Percentiles rank a stretch among this genome's conserved stretches.
These are phyloP conservation scores for Eira barbara DNA, from an alignment of 2,113 vertebrate species.

Conservation along the genomic window DNA sequence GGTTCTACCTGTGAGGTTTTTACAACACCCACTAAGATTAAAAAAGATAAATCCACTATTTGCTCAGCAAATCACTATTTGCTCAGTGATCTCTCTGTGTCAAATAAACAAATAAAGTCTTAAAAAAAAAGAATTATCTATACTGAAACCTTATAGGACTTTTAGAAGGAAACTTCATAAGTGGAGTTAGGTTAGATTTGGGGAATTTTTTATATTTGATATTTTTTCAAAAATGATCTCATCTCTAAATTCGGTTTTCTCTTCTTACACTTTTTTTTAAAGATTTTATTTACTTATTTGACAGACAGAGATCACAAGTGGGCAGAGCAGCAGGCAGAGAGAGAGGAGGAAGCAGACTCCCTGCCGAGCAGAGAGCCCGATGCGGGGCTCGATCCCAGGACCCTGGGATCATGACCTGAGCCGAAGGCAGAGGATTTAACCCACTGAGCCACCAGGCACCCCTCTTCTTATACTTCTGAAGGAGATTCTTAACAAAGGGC, in stretches of 20 bases:
- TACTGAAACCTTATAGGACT: not conserved
- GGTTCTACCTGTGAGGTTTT: not conserved
- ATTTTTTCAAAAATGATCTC: not conserved
- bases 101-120: too few relatives aligned
- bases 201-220: slow-evolving; percentile 4
- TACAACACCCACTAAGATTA: not conserved
- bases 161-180: not conserved
- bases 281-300: too few relatives aligned
- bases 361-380: too few relatives aligned
- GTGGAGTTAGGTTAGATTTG: not conserved
- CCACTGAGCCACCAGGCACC: too few relatives aligned
- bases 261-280: not conserved
- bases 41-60: not conserved
- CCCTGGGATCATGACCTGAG: too few relatives aligned
- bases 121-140: not conserved
- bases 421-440: too few relatives aligned
- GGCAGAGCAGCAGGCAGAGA: too few relatives aligned
- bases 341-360: too few relatives aligned
- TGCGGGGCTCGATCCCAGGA: too few relatives aligned
- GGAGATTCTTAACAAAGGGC: not conserved
- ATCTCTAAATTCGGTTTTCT: slow-evolving; percentile 9
- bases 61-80: not conserved
- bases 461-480: slow-evolving; percentile 6
- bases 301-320: too few relatives aligned
- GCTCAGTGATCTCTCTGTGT: not conserved